phyloP scores from a whole-genome alignment of 2,797 vertebrate genomes.

The Lates japonicus region DNA sequence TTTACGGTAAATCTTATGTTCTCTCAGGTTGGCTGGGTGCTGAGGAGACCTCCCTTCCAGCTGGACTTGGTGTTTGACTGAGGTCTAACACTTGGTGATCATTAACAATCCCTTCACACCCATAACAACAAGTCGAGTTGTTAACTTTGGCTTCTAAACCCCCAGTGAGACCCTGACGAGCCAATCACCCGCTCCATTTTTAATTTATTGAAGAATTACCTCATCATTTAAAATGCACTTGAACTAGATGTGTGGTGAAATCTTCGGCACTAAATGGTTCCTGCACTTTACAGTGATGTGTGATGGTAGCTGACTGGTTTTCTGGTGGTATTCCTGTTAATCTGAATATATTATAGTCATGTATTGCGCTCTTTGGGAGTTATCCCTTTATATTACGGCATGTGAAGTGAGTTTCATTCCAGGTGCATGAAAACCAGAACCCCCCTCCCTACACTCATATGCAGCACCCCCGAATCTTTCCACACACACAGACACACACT shows the following conservation, averaged over 20 bases:
- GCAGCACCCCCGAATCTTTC: neutral
- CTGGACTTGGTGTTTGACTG: constrained; percentile 51
- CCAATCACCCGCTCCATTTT: constrained; percentile 47
- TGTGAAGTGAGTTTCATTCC: constrained; percentile 53
- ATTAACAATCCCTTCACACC: constrained; percentile 63
- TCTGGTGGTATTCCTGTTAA: neutral
- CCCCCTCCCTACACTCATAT: neutral
- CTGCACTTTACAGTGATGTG: constrained; percentile 28
- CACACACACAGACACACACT: constrained; percentile 59
- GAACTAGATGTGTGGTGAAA: constrained; percentile 43
- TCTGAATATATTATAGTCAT: neutral
- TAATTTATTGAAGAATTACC: constrained; percentile 48
- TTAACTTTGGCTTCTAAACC: constrained; percentile 66
- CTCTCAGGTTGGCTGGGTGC: constrained; percentile 31
- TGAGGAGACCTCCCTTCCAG: constrained; percentile 47
- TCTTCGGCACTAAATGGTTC: constrained; percentile 25
- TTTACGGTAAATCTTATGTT: constrained; percentile 60
- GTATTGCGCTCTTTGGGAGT: constrained; percentile 3
- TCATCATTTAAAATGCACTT: constrained; percentile 47
- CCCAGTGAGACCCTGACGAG: constrained; percentile 34
- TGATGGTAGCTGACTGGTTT: constrained; percentile 7
- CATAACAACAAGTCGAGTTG: constrained; percentile 51
- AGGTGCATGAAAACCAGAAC: constrained; percentile 64
- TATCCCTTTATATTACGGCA: constrained; percentile 35
- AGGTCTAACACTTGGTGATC: constrained; percentile 42